Conservation (phyloP, 2,797 vertebrate genomes). For the Mus spretus region DNA sequence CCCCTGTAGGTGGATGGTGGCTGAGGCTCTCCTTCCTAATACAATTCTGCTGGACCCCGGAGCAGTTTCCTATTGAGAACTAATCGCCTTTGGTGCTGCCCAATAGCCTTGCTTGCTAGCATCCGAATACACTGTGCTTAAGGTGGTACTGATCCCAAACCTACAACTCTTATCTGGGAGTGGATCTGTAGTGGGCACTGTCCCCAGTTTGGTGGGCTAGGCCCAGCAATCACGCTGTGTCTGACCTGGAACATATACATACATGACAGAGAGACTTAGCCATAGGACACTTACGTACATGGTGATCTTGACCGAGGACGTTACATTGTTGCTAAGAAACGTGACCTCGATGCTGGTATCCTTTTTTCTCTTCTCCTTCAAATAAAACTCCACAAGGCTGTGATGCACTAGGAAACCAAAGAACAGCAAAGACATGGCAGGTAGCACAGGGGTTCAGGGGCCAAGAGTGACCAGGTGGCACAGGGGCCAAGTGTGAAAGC, state of each 20-base stretch:
- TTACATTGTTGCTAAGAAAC: constrained; percentile 83
- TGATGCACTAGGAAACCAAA: constrained; percentile 86
- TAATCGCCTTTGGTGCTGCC: not conserved
- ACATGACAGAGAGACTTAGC: not conserved
- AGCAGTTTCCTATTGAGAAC: not conserved
- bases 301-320: constrained; percentile 85
- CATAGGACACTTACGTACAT: constrained; percentile 86
- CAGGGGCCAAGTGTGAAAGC: not conserved
- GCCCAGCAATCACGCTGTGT: not conserved
- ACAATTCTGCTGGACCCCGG: not conserved
- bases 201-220: rapidly evolving
- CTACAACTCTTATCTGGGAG: not conserved
- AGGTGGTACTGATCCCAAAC: not conserved
- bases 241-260: not conserved
- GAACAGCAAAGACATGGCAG: constrained; percentile 25
- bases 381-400: constrained; percentile 88
- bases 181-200: not conserved
- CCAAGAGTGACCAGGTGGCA: not conserved
- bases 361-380: constrained; percentile 83
- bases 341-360: constrained; percentile 86
- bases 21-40: not conserved
- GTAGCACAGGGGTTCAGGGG: not conserved
- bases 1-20: not conserved
- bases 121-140: not conserved
- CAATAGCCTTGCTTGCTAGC: not conserved